phyloP scores from a whole-genome alignment of 2,888 invertebrate species.

The Lingula anatina region DNA sequence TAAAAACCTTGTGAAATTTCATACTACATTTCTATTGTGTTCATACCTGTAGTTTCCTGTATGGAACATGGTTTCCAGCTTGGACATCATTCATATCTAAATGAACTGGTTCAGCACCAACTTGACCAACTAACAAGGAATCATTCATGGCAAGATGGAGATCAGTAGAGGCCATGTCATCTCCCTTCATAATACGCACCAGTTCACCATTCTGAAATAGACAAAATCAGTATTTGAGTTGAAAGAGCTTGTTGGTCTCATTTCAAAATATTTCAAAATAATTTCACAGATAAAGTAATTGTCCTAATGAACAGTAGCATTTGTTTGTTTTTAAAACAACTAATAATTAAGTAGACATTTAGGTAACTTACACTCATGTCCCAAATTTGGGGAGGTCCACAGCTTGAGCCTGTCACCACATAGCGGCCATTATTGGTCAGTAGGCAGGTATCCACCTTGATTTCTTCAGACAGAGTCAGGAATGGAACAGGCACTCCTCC shows the following conservation, averaged over 20 bases:
- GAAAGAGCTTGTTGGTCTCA: neutral
- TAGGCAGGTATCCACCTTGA: slow-evolving; percentile 48
- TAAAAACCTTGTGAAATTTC: neutral
- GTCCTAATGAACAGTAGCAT: too few species aligned
- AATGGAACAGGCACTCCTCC: neutral
- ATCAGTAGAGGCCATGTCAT: slow-evolving; percentile 47
- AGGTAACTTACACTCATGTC: slow-evolving; percentile 52
- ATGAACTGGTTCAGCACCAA: slow-evolving; percentile 37
- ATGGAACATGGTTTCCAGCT: slow-evolving; percentile 38
- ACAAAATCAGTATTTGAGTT: neutral
- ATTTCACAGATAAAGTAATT: too few species aligned
- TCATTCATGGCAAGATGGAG: slow-evolving; percentile 49
- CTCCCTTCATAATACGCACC: slow-evolving; percentile 48
- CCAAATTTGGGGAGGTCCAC: slow-evolving; percentile 53
- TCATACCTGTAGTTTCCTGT: slow-evolving; percentile 46
- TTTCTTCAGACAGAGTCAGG: slow-evolving; percentile 41
- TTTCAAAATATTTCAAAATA: neutral
- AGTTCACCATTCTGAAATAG: slow-evolving; percentile 46
- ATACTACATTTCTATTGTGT: neutral
- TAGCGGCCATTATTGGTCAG: slow-evolving; percentile 43
- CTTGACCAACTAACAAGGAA: slow-evolving; percentile 48
- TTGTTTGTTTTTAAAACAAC: too few species aligned
- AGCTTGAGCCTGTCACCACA: slow-evolving; percentile 49
- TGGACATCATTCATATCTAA: slow-evolving; percentile 40
- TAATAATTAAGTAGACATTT: too few species aligned